Evolutionary conservation across 2,888 invertebrate species (phyloP), one percentile per base, ranked within the genome.

Genomic region (Aleiodes leptofemur): DNA sequence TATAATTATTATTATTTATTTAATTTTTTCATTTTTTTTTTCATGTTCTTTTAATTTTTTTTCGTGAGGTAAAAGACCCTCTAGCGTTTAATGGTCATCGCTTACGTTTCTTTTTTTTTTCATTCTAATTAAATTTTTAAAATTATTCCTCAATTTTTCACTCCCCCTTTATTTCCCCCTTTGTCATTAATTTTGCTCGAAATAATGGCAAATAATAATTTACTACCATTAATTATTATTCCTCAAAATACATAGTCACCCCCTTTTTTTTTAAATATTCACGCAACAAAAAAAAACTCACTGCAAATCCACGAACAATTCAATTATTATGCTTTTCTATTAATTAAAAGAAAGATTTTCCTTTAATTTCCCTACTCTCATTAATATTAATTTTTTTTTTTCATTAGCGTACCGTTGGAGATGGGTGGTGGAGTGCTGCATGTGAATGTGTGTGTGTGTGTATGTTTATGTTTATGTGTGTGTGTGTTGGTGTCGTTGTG

Each of bases 61-160:
- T 53, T 68, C 85, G 84, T 86, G 87, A 87, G 88, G 87, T 86
- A 87, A 88, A 87, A 87, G 86, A 87, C 81, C 87, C 87, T 87
- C 84, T 83, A 77, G 81, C 78, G 74, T 82, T 86, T 79, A 84
- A 84, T 87, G 86, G 85, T 87, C 86, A 85, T 85, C 81, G 80
- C 79, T 81, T 23, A 23, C 23, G 23, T 23, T 80, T 79, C 77
- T 78, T 79, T 76, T 76, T 59, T 34, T 34, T 6, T 6, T 34
- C 34, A 23, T 34, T 34, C 34, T 79, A 59, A 69, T 53, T 43
- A 53, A 73, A 14, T 78, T 64, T 76, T 84, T 84, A 84, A 82
- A 80, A 81, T 86, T 83, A 77, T 82, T 78, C 74, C 69, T 78
- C 73, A 80, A 79, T 75, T 79, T 56, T 69, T 76, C 83, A 81